Evolutionary conservation across 2,888 invertebrate species (phyloP).

Genomic region (Altica lythri): DNA sequence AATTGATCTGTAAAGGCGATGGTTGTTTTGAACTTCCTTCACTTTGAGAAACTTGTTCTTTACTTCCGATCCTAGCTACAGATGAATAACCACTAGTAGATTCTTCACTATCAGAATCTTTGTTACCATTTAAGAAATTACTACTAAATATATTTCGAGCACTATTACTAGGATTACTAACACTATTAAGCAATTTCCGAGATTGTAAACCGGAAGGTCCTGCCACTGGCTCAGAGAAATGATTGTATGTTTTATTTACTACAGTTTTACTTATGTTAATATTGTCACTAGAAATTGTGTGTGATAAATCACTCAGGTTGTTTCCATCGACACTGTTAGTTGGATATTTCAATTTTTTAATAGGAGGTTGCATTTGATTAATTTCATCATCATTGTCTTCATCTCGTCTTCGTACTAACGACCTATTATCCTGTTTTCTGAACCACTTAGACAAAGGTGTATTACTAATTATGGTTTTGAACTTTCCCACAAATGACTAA

Average conservation of each 20-base stretch:
- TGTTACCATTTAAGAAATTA: constrained; percentile 49
- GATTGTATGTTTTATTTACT: constrained; percentile 30
- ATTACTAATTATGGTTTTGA: constrained; percentile 66
- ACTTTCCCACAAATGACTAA: constrained; percentile 73
- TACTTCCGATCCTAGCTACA: constrained; percentile 51
- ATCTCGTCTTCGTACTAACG: constrained; percentile 54
- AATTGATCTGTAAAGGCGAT: constrained; percentile 39
- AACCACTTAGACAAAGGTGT: constrained; percentile 65
- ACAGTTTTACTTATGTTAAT: constrained; percentile 18
- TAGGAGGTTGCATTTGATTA: constrained; percentile 56
- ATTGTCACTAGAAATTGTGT: constrained; percentile 13
- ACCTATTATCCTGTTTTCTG: constrained; percentile 42
- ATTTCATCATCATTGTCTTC: constrained; percentile 51
- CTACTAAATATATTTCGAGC: constrained; percentile 31
- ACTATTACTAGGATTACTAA: constrained; percentile 25
- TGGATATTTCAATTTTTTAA: constrained; percentile 55
- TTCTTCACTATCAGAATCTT: constrained; percentile 64
- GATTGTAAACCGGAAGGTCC: constrained; percentile 52
- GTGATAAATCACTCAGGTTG: constrained; percentile 17
- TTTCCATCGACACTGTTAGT: constrained; percentile 20
- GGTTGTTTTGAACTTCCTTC: constrained; percentile 44
- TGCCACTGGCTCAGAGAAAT: constrained; percentile 50
- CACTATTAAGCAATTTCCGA: constrained; percentile 41
- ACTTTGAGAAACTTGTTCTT: constrained; percentile 46
- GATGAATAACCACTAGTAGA: constrained; percentile 65